Base-by-base conservation (phyloP, 2,797 vertebrate genomes). In the Acipenser ruthenus region DNA sequence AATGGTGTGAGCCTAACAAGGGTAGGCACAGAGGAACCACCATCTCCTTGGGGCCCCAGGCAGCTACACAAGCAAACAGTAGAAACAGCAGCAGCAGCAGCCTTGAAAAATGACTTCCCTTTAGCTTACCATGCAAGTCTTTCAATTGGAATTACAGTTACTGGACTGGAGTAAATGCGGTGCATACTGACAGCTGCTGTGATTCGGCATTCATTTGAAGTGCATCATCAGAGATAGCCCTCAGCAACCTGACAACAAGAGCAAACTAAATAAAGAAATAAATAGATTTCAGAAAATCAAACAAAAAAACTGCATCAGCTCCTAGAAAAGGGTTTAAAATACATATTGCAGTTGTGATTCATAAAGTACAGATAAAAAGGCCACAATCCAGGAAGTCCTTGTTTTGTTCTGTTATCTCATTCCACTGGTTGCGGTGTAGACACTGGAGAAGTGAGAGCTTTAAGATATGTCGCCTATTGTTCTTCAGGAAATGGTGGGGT, bases 301-400 rank as follows among this genome's bases (percentile, higher is more conserved):
- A 37, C 37, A 37, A 58, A 58, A 58, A 58, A 67, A 63, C 62
- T 60, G 68, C 66, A 55, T 63, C 63, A 65, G 68, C 60, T 55
- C 60, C 64, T 55, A 60, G 55, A 58, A 37, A 56, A 56, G 60
- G 51, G 12, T 66, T 69, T 65, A 69, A 63, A 62, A 63, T 58
- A 62, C 47, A 10, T 59, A 23, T 12, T 18, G 52, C 23, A 18
- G 13, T 23, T 11, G 60, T 47, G 18, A 23, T 49, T 53, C 52
- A 63, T 66, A 65, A 69, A 37, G 8, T 4, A 11, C 50, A n/a
- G 51, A 37, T 49, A 49, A 66, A 69, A 23, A 69, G 64, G 64
- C 53, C 10, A 11, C 12, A n/a, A 9, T 59, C 37, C 65, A 13
- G 7, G 58, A 13, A 50, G 47, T 12, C 7, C 56, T 49, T 13